phyloP scores from a whole-genome alignment of 2,113 vertebrate species.

The Promerops cafer region DNA sequence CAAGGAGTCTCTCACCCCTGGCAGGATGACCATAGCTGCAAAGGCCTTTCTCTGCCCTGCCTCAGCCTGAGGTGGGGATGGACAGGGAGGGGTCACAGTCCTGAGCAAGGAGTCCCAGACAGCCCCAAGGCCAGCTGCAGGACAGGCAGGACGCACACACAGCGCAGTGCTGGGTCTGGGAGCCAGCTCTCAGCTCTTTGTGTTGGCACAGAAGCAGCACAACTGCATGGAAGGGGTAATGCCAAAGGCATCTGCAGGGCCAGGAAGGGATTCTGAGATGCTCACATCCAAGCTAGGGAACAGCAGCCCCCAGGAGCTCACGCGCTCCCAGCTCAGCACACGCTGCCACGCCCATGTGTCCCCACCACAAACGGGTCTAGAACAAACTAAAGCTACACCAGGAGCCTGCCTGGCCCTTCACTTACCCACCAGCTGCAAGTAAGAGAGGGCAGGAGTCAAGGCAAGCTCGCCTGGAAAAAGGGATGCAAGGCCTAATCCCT shows the following conservation, averaged over 20 bases:
- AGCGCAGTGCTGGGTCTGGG: neutral
- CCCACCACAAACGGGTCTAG: neutral
- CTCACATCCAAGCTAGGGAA: neutral
- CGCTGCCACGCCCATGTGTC: neutral
- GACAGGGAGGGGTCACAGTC: neutral
- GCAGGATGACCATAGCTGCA: neutral
- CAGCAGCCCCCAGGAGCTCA: neutral
- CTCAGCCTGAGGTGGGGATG: neutral
- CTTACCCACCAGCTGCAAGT: neutral
- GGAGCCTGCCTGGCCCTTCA: neutral
- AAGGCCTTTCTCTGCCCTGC: neutral
- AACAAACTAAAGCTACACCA: neutral
- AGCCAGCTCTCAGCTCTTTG: neutral
- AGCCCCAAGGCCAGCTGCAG: neutral
- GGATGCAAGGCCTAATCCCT: neutral
- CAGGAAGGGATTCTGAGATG: neutral
- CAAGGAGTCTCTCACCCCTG: neutral
- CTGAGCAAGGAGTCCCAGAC: neutral
- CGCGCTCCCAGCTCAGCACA: fast-evolving
- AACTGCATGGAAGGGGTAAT: neutral
- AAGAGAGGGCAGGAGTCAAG: neutral
- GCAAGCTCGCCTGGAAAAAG: neutral
- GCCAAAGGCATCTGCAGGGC: neutral
- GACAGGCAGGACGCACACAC: neutral
- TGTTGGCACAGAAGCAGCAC: neutral